Evolutionary conservation across 2,113 vertebrate species (phyloP).

Genomic region (Hippoglossus stenolepis): DNA sequence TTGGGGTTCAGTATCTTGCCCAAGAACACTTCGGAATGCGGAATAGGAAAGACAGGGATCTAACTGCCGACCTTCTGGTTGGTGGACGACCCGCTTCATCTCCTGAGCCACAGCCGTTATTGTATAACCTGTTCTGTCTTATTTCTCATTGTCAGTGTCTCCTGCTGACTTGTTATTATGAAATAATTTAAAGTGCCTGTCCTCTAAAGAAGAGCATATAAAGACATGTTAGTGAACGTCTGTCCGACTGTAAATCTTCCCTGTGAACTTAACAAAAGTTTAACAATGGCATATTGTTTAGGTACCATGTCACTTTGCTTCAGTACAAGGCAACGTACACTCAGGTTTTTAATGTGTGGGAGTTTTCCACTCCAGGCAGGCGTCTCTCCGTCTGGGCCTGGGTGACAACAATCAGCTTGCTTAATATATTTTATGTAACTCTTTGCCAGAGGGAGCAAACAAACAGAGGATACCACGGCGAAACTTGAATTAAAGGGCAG

Average conservation of each 20-base stretch:
- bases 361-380: background rate
- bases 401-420: constrained; percentile 51
- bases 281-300: constrained; percentile 24
- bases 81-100: no score
- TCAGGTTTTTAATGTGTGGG: background rate
- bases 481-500: constrained; percentile 16
- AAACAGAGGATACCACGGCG: background rate
- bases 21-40: no score
- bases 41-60: no score
- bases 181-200: constrained; percentile 14
- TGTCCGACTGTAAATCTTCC: constrained; percentile 4
- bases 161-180: constrained; percentile 31
- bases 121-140: constrained; percentile 28
- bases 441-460: constrained; percentile 51
- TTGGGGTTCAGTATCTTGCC: no score
- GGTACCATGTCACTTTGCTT: constrained; percentile 9
- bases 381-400: constrained; percentile 1
- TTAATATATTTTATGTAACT: constrained; percentile 30
- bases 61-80: no score
- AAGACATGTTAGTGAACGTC: constrained; percentile 2
- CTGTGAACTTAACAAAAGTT: constrained; percentile 17
- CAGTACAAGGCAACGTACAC: background rate
- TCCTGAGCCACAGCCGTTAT: constrained; percentile 12
- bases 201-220: constrained; percentile 8
- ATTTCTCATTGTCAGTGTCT: constrained; percentile 22